phyloP scores from a whole-genome alignment of 2,797 vertebrate species.

The Zalophus californianus region DNA sequence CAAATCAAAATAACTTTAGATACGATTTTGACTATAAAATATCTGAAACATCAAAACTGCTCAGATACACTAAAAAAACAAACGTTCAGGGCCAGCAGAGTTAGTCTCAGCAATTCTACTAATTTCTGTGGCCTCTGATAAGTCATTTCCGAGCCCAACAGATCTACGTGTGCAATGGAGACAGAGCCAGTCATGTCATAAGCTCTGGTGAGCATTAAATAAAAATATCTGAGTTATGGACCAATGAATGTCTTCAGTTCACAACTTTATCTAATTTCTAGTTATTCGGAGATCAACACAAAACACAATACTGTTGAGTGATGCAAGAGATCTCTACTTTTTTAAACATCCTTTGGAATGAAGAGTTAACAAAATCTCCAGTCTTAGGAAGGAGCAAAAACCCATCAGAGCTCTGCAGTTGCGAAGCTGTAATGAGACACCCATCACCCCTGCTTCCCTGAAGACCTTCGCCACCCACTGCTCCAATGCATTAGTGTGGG shows the following conservation, averaged over 20 bases:
- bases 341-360: background rate
- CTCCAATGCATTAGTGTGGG: conserved; percentile 68
- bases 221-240: background rate
- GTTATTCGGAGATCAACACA: background rate
- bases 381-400: background rate
- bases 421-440: conserved; percentile 57
- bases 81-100: background rate
- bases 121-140: background rate
- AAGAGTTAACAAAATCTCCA: conserved; percentile 60
- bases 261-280: conserved; percentile 13
- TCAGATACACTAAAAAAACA: background rate
- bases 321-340: background rate
- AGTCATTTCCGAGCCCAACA: background rate
- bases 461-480: conserved; percentile 50
- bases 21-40: background rate
- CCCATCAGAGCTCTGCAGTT: background rate
- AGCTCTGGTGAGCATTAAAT: background rate
- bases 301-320: background rate
- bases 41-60: background rate
- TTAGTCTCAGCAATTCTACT: background rate
- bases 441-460: background rate
- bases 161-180: background rate
- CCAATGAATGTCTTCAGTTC: background rate
- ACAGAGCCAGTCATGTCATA: background rate
- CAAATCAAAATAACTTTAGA: background rate